Base-by-base conservation (phyloP, 2,113 vertebrate genomes). In the Stigmatopora nigra region DNA sequence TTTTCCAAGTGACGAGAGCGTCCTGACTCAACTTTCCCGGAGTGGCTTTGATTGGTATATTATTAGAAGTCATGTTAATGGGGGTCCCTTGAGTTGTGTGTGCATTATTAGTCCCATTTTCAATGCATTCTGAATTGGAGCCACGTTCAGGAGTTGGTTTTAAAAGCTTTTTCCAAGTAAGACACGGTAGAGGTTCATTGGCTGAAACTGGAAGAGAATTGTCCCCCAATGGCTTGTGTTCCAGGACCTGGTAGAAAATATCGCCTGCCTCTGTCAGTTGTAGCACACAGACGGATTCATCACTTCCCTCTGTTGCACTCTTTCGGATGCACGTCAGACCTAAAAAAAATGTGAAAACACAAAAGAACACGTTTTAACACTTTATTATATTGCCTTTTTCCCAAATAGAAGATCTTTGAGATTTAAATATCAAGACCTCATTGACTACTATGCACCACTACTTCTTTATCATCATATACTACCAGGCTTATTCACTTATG, bases 181-280 rank as follows among this genome's bases (percentile, higher is more conserved):
- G 48, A 4, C 0, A 10, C 17, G 19, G 36, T 2, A 1, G 12
- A 0, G 9, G 9, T 7, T 59, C 13, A 0, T 25, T 20, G 12
- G 63, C 76, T 13, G 41, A 20, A 3, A 41, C 55, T 7, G 25
- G 38, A 38, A 38, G 14, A 14, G 0, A 6, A 20, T 51, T 51
- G 17, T 20, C 0, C 0, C 45, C 25, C 2, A 2, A 10, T 60
- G 13, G 68, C 64, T 16, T 7, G 0, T 53, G 67, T 64, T 78
- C 68, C 0, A 97, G 84, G 12, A 69, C 76, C 79, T 97, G 95
- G 61, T 88, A 91, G 84, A 97, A 98, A 44, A 96, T 0, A 1
- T 98, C 96, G 5, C 95, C 95, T 0, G 89, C 91, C 2, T 89
- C 88, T 0, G 93, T 92, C 2, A 96, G 91, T 53, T 95, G 95